These are phyloP conservation scores for Ctenochaetus hawaiiensis DNA, from an alignment of 2,797 vertebrate genomes.

Conservation along the genomic window DNA sequence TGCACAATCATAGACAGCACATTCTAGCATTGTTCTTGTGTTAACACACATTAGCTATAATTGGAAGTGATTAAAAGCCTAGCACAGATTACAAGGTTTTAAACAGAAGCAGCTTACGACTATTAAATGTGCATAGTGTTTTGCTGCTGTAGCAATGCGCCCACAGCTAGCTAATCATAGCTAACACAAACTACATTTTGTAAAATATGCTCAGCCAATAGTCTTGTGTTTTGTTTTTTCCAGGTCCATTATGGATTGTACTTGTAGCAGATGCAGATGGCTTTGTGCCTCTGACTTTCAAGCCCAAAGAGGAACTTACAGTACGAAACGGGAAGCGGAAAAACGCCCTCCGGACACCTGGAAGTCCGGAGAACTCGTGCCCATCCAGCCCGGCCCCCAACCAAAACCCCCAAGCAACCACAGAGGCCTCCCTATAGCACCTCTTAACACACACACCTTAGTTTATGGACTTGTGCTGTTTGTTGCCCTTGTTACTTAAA, in stretches of 20 bases:
- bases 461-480: not conserved
- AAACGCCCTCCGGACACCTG: slow-evolving; percentile 57
- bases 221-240: slow-evolving; percentile 3
- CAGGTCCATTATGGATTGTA: slow-evolving; percentile 93
- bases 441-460: not conserved
- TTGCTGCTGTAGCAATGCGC: slow-evolving; percentile 29
- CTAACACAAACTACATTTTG: not conserved
- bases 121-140: slow-evolving; percentile 42
- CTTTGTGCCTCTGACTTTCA: slow-evolving; percentile 92
- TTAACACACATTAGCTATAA: slow-evolving; percentile 70
- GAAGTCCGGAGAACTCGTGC: slow-evolving; percentile 67
- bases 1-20: not conserved
- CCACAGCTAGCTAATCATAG: not conserved
- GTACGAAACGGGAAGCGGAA: slow-evolving; percentile 89
- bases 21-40: slow-evolving; percentile 42
- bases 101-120: slow-evolving; percentile 81
- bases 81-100: slow-evolving; percentile 79
- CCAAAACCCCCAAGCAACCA: slow-evolving; percentile 36
- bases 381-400: slow-evolving; percentile 70
- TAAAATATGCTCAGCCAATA: not conserved
- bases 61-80: slow-evolving; percentile 81
- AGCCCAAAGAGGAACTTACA: slow-evolving; percentile 87
- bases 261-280: slow-evolving; percentile 91
- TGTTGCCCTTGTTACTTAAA: not conserved
- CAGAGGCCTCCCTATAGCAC: slow-evolving; percentile 52